Conservation (phyloP, 2,797 vertebrate species). For the Rhinatrema bivittatum region DNA sequence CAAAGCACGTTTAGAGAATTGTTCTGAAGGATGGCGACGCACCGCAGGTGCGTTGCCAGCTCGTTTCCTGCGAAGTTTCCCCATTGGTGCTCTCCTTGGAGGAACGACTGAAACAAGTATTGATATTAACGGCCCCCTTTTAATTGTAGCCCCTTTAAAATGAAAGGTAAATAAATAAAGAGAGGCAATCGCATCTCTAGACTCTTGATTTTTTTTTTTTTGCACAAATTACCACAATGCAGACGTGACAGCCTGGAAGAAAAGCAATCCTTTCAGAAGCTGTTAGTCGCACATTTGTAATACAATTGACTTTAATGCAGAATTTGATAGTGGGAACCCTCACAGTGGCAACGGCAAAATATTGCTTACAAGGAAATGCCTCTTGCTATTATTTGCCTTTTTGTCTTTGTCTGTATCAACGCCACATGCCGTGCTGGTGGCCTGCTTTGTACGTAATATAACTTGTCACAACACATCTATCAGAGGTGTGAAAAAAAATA, state of each 20-base stretch:
- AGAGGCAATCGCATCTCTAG: conserved; percentile 4
- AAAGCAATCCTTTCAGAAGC: conserved; percentile 12
- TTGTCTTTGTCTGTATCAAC: conserved; percentile 56
- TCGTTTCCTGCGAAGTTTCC: conserved; percentile 14
- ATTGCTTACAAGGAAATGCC: conserved; percentile 38
- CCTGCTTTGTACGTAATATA: conserved; percentile 68
- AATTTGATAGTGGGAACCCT: not conserved
- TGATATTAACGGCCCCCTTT: not conserved
- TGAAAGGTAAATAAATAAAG: conserved; percentile 11
- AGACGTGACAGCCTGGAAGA: conserved; percentile 22
- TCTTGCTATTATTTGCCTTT: conserved; percentile 49
- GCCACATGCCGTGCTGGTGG: conserved; percentile 61
- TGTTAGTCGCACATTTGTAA: conserved; percentile 9
- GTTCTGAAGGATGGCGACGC: conserved; percentile 23
- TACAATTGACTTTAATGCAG: too few relatives aligned
- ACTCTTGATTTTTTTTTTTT: conserved; percentile 1
- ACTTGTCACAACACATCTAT: conserved; percentile 74
- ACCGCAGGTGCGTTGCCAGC: conserved; percentile 40
- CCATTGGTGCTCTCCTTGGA: not conserved
- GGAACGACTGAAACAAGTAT: not conserved
- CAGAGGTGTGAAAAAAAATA: conserved; percentile 44
- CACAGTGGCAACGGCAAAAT: conserved; percentile 21
- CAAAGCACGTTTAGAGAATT: conserved; percentile 46
- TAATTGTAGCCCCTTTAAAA: conserved; percentile 5
- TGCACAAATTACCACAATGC: not conserved